phyloP scores from a whole-genome alignment of 2,113 vertebrate genomes.

The Megaceryle torquata region DNA sequence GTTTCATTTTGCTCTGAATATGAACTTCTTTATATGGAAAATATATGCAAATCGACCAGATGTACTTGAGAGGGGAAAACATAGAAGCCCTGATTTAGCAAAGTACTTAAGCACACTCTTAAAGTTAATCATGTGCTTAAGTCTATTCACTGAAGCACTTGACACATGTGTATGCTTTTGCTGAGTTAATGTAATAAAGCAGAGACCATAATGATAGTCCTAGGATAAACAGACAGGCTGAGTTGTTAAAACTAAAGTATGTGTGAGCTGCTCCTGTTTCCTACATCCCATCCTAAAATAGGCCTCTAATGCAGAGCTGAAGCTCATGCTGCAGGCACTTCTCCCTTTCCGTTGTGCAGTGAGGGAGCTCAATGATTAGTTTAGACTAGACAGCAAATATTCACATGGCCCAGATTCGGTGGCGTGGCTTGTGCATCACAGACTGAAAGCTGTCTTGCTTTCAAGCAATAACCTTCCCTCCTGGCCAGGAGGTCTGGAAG shows the following conservation, averaged over 20 bases:
- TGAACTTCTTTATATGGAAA: constrained; percentile 53
- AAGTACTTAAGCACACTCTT: constrained; percentile 63
- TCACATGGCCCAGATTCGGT: background rate
- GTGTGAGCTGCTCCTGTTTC: constrained; percentile 25
- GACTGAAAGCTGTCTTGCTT: background rate
- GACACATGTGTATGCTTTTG: constrained; percentile 61
- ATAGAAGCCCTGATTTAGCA: constrained; percentile 53
- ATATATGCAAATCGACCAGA: constrained; percentile 55
- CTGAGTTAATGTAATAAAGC: constrained; percentile 68
- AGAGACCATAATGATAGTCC: constrained; percentile 53
- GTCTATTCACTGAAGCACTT: constrained; percentile 62
- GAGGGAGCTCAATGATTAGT: background rate
- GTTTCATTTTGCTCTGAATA: constrained; percentile 12
- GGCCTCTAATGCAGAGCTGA: background rate
- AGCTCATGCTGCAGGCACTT: background rate
- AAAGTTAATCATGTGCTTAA: constrained; percentile 69
- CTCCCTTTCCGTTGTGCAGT: background rate
- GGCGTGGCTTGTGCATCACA: background rate
- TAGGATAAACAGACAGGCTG: constrained; percentile 62
- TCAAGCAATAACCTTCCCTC: background rate
- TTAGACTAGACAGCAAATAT: background rate
- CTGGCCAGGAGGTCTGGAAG: background rate
- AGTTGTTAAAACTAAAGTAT: background rate
- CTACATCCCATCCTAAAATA: constrained; percentile 39
- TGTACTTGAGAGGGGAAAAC: constrained; percentile 41